Evolutionary conservation across 2,888 invertebrate genomes (phyloP).

Genomic region (Mythimna ferrago): DNA sequence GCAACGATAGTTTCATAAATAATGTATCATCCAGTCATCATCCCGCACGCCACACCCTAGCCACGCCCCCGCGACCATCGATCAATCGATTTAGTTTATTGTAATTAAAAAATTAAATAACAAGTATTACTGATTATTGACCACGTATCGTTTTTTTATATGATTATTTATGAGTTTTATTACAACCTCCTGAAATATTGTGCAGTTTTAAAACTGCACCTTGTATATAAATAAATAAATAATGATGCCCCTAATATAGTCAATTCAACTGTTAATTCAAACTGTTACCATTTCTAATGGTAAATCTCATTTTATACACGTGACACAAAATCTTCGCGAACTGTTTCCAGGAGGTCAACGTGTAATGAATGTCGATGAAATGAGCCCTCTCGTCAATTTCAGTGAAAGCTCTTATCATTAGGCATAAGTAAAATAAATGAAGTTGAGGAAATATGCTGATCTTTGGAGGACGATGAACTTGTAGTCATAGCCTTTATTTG

Average conservation of each 20-base stretch:
- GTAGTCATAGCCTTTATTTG: slow-evolving; percentile 1
- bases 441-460: slow-evolving; percentile 6
- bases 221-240: too few relatives aligned
- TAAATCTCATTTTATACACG: background rate
- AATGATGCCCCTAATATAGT: background rate
- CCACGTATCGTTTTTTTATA: too few relatives aligned
- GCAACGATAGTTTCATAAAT: too few relatives aligned
- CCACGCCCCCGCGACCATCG: too few relatives aligned
- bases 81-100: too few relatives aligned
- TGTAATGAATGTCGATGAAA: slow-evolving; percentile 12
- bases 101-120: too few relatives aligned
- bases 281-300: background rate
- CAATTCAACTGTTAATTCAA: background rate
- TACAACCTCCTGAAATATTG: too few relatives aligned
- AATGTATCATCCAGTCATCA: too few relatives aligned
- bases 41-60: too few relatives aligned
- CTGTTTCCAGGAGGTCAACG: slow-evolving; percentile 2
- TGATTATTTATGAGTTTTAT: too few relatives aligned
- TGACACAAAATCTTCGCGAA: background rate
- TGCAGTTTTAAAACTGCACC: too few relatives aligned
- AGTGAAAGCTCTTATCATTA: slow-evolving; percentile 9
- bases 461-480: slow-evolving; percentile 22
- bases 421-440: slow-evolving; percentile 17
- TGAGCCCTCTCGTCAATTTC: background rate
- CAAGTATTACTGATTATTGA: too few relatives aligned